Evolutionary conservation across 2,113 vertebrate genomes (phyloP), one percentile per base, ranked within the genome.

Genomic region (Caranx ignobilis): DNA sequence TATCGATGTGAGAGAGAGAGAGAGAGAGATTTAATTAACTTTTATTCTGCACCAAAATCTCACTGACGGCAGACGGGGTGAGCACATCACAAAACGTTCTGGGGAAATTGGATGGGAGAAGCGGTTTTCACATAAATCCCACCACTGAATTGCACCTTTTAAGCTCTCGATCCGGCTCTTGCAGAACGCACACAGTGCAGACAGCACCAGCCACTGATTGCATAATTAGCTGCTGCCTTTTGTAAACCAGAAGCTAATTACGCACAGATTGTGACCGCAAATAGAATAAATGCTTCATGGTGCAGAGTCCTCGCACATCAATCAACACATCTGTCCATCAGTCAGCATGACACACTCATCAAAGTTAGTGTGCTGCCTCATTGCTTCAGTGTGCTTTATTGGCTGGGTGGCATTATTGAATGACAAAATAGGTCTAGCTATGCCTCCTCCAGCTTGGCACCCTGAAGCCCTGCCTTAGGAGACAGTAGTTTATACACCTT

Each of bases 181-280:
- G 11, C 64, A 82, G 59, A 18, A 41, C 43, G 19, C 76, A 63
- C 43, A 26, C 0, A 59, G 50, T 34, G 48, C 72, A 64, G 65
- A 0, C 71, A 41, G 71, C n/a, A 39, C 10, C 74, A 69, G 57
- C 41, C 52, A 16, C 68, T 92, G 83, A 89, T 87, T 87, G 71
- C 72, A 26, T 85, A 63, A 90, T 89, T 82, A 79, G 59, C 65
- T 71, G 72, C 64, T 77, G 77, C n/a, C 64, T 79, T 72, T 68
- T 62, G 71, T 82, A 88, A 89, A 90, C 85, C 77, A 85, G 57
- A 75, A 69, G 77, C 81, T 89, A 88, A 92, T 88, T 85, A 77
- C 65, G 69, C 77, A 31, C 75, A 87, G 71, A 88, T 61, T 85
- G 85, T 35, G 3, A 70, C 64, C 65, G 72, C 60, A 83, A 81